Evolutionary conservation across 1,140 invertebrate species (phyloP).

Genomic region (Procambarus clarkii): DNA sequence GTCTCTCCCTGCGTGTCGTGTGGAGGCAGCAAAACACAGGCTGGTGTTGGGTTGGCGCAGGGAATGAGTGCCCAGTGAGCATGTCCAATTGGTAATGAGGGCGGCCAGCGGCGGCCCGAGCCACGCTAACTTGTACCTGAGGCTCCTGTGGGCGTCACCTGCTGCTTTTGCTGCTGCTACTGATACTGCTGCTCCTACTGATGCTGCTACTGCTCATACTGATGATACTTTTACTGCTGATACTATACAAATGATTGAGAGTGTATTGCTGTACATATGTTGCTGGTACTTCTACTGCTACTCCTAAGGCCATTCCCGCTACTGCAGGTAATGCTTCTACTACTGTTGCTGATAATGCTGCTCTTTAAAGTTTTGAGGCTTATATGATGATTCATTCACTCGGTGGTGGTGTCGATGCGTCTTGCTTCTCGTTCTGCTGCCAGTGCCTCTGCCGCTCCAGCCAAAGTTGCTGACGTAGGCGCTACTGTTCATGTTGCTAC

Average conservation of each 20-base stretch:
- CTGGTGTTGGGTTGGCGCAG: background rate
- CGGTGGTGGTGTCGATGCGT: no score
- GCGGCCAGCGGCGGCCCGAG: background rate
- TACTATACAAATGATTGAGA: no score
- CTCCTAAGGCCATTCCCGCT: background rate
- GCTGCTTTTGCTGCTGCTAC: background rate
- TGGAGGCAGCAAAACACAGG: background rate
- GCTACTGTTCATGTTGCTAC: no score
- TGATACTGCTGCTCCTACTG: background rate
- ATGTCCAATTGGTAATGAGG: constrained; percentile 43
- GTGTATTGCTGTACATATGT: no score
- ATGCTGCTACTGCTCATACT: background rate
- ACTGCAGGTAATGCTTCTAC: background rate
- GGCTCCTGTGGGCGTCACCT: background rate
- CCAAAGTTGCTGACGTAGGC: no score
- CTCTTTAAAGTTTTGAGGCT: background rate
- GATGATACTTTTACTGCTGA: no score
- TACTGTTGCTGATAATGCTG: background rate
- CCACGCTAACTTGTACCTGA: background rate
- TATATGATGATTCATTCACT: no score
- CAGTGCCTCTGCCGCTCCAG: no score
- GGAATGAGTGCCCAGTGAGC: constrained; percentile 40
- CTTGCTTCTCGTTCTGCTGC: no score
- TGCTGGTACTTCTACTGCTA: background rate
- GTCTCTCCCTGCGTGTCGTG: constrained; percentile 1